Base-by-base conservation (phyloP, 2,888 invertebrate genomes). In the Ganaspis brasiliensis region DNA sequence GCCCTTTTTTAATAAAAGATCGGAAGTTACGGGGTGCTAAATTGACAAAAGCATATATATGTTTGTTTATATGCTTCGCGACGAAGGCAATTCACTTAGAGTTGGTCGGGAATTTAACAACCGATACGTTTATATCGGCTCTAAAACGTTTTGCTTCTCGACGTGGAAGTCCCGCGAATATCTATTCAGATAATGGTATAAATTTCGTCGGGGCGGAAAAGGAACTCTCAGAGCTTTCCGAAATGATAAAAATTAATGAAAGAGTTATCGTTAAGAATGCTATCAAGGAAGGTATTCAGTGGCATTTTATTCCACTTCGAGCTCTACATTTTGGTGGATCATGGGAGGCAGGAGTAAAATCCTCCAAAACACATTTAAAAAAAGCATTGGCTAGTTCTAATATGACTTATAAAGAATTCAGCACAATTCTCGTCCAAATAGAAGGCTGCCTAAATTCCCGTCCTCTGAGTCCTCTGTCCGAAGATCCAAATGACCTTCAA, bases 131-230 rank as follows among this genome's bases (percentile, higher is more conserved):
- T 55, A 10, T 83, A 1, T 82, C 74, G 0, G 75, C 79, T 5
- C 40, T 83, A 0, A 49, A 61, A 31, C 74, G 82, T 14, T 82
- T 83, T 37, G 45, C 75, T 2, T 12, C 76, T 12, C 37, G 81
- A 56, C 52, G 70, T 1, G 70, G 24, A 14, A 19, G 5, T 2
- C 75, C 52, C 49, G 73, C n/a, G 52, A 35, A 61, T n/a, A 79
- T 83, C 0, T 75, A 78, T 52, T 79, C 78, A 1, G 79, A 83
- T 40, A 80, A 81, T 31, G 77, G 78, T 1, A 80, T 79, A 1
- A 81, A 81, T 56, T 83, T 83, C 31, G 77, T 80, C 5, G 82
- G 78, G 10, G 80, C 79, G 9, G 79, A 79, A 14, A 12, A 31
- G 31, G 31, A 31, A 31, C 31, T 31, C 6, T 31, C 31, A 31